phyloP scores from a whole-genome alignment of 2,888 invertebrate genomes.

The Nemotelus pantherinus region DNA sequence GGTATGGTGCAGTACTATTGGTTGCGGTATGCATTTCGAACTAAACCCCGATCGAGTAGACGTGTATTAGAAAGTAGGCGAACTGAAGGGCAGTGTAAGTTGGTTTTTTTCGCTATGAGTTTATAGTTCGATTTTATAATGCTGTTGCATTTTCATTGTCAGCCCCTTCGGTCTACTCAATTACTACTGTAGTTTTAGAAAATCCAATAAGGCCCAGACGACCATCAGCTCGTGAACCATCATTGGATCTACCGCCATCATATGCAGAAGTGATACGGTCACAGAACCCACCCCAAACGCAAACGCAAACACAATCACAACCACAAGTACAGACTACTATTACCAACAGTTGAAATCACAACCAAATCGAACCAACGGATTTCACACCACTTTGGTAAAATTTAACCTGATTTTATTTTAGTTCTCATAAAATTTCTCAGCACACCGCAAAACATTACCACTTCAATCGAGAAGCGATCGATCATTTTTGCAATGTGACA shows the following conservation, averaged over 20 bases:
- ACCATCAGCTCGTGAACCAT: constrained; percentile 14
- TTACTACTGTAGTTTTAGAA: constrained; percentile 33
- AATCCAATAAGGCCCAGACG: constrained; percentile 18
- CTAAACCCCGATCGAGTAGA: not conserved
- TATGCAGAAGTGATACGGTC: constrained; percentile 45
- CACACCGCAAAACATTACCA: no score
- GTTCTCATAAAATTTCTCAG: no score
- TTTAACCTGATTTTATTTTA: no score
- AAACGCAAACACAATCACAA: no score
- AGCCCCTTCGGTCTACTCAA: constrained; percentile 38
- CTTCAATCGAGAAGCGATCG: no score
- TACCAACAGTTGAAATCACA: no score
- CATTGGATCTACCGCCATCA: constrained; percentile 44
- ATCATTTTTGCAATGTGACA: no score
- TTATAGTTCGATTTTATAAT: not conserved
- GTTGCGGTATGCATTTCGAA: constrained; percentile 4
- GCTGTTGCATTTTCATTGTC: not conserved
- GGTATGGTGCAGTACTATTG: constrained; percentile 14
- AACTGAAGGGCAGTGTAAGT: constrained; percentile 1
- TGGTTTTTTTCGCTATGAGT: not conserved
- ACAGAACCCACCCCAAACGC: not conserved
- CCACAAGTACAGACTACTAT: no score
- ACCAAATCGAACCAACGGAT: no score
- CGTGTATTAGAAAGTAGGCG: constrained; percentile 12
- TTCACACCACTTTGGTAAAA: no score